Conservation (phyloP, 1,140 invertebrate genomes). For the Heliconius congener region DNA sequence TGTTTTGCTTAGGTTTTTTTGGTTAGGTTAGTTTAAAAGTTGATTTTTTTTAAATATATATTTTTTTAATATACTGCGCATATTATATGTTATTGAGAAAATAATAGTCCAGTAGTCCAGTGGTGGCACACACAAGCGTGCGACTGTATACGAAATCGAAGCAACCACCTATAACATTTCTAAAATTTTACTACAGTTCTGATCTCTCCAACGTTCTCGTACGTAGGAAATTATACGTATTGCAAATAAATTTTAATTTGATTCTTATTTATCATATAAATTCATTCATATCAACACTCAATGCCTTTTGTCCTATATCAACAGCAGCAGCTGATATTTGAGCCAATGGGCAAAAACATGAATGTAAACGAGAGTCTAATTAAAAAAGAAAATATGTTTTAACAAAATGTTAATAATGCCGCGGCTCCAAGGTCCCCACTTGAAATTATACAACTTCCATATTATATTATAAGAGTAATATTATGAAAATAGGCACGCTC, state of each 20-base stretch:
- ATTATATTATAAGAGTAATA: neutral
- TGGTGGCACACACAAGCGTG: no score
- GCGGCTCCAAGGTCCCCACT: neutral
- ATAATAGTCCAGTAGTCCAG: no score
- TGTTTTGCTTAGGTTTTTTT: no score
- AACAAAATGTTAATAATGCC: neutral
- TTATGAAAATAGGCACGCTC: neutral
- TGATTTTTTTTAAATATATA: no score
- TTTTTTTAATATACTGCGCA: no score
- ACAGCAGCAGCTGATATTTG: neutral
- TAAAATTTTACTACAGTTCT: neutral
- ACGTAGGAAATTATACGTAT: neutral
- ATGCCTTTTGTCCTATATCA: neutral
- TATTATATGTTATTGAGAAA: no score
- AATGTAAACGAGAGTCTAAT: slow-evolving; percentile 14
- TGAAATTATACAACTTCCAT: neutral
- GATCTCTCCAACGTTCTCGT: neutral
- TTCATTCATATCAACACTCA: neutral
- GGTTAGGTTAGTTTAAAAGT: no score
- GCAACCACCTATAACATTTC: neutral
- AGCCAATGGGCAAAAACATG: neutral
- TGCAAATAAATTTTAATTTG: neutral
- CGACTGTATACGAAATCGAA: neutral
- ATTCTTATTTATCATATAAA: neutral
- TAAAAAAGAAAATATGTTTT: slow-evolving; percentile 12